A percentile compares a stretch with the other conserved stretches of the same genome.
Conservation (phyloP, 2,113 vertebrate species). For the Muntiacus reevesi region DNA sequence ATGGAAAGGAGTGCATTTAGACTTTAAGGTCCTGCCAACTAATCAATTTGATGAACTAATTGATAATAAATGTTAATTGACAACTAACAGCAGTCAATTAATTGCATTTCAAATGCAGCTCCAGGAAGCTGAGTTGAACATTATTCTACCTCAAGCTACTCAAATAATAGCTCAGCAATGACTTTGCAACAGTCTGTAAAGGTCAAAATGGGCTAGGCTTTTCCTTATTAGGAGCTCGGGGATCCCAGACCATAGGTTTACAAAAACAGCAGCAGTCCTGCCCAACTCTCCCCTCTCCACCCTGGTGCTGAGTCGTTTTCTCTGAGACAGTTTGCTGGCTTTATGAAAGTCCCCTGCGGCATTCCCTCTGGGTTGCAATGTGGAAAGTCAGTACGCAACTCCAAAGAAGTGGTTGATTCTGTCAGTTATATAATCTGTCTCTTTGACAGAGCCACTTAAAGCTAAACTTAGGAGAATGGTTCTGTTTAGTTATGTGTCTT, state of each 20-base stretch:
- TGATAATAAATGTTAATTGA: constrained; percentile 92
- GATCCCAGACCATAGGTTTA: constrained; percentile 73
- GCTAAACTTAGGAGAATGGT: neutral
- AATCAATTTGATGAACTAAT: constrained; percentile 90
- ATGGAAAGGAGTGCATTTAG: constrained; percentile 88
- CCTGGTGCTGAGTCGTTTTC: constrained; percentile 55
- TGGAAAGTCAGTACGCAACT: neutral
- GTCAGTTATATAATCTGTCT: neutral
- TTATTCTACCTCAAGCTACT: constrained; percentile 86
- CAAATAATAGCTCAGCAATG: constrained; percentile 85
- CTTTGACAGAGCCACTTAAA: neutral
- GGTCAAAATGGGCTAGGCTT: constrained; percentile 81
- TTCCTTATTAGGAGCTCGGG: constrained; percentile 70
- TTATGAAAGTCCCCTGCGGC: neutral
- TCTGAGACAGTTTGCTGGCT: constrained; percentile 42
- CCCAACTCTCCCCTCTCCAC: constrained; percentile 49
- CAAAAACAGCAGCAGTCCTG: constrained; percentile 74
- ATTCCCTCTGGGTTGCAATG: constrained; percentile 38
- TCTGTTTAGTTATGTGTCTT: constrained; percentile 8
- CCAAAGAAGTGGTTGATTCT: constrained; percentile 40
- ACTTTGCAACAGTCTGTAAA: constrained; percentile 85
- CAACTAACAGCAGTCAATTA: constrained; percentile 91
- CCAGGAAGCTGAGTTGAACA: constrained; percentile 87
- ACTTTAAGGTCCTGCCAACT: constrained; percentile 85
- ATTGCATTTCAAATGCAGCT: constrained; percentile 88